Conservation (phyloP, 2,113 vertebrate genomes). For the Tor tambroides region DNA sequence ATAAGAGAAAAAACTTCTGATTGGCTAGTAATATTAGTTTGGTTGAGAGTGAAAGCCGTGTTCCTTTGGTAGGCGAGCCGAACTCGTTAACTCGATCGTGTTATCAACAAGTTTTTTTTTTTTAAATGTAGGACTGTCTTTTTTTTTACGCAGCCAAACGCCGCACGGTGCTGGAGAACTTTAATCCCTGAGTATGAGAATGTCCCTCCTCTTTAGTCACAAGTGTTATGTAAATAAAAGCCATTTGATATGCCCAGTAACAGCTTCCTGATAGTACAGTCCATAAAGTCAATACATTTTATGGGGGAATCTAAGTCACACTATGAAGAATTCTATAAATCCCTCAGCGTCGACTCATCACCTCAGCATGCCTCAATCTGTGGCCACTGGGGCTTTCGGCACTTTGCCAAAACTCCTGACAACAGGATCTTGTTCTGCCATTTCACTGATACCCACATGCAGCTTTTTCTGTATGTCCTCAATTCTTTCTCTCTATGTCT, state of each 20-base stretch:
- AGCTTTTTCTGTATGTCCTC: not conserved
- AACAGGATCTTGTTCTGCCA: conserved; percentile 30
- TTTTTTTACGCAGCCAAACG: too few species aligned
- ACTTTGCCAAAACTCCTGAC: conserved; percentile 18
- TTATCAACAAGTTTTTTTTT: too few species aligned
- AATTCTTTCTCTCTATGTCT: not conserved
- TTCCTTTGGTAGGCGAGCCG: too few species aligned
- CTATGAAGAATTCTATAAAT: not conserved
- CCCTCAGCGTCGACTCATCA: not conserved
- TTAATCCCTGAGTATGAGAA: too few species aligned
- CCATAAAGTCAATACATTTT: not conserved
- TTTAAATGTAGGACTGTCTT: too few species aligned
- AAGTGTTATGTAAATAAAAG: too few species aligned
- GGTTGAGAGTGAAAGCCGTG: too few species aligned
- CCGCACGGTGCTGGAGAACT: too few species aligned
- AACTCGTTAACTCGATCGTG: too few species aligned
- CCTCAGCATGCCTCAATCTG: not conserved
- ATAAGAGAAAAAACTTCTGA: too few species aligned
- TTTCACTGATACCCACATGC: conserved; percentile 20
- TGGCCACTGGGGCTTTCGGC: not conserved
- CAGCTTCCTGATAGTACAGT: not conserved
- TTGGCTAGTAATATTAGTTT: too few species aligned
- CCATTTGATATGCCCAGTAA: not conserved
- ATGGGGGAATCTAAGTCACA: not conserved
- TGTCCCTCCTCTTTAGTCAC: not conserved